These are phyloP conservation scores for Phyllotis vaccarum DNA, from an alignment of 2,797 vertebrate genomes.

Conservation along the genomic window DNA sequence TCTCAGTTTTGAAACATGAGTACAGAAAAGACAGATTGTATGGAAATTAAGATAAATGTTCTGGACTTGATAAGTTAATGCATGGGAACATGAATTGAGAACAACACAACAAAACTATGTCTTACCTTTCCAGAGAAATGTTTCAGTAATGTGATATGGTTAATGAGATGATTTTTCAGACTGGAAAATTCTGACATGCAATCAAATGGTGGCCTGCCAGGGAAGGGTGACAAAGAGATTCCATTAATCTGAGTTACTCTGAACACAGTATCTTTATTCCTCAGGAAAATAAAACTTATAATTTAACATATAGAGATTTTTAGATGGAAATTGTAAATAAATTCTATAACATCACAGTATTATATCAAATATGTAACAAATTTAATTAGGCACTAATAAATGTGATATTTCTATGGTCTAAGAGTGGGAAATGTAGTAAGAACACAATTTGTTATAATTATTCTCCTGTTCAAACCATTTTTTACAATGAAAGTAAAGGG, in stretches of 20 bases:
- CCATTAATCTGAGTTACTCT: constrained; percentile 45
- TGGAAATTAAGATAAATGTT: not conserved
- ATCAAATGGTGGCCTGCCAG: constrained; percentile 94
- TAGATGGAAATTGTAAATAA: constrained; percentile 2
- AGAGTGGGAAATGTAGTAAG: not conserved
- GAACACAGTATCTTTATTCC: not conserved
- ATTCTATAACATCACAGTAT: constrained; percentile 36
- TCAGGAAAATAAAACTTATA: constrained; percentile 64
- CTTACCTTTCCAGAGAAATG: constrained; percentile 97
- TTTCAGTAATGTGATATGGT: constrained; percentile 96
- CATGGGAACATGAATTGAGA: not conserved
- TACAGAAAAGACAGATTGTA: not conserved
- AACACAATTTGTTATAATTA: not conserved
- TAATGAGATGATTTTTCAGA: constrained; percentile 97
- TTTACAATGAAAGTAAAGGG: not conserved
- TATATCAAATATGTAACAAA: constrained; percentile 41
- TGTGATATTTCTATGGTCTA: not conserved
- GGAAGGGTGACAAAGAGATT: constrained; percentile 69
- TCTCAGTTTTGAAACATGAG: not conserved
- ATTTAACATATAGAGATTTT: not conserved
- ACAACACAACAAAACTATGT: constrained; percentile 43
- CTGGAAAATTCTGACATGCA: constrained; percentile 96
- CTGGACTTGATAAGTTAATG: not conserved
- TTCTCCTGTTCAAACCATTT: not conserved
- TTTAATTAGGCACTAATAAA: not conserved